These are phyloP conservation scores for Phenganax stokvisi DNA, from an alignment of 92 coral and sea anemone genomes.

Conservation along the genomic window DNA sequence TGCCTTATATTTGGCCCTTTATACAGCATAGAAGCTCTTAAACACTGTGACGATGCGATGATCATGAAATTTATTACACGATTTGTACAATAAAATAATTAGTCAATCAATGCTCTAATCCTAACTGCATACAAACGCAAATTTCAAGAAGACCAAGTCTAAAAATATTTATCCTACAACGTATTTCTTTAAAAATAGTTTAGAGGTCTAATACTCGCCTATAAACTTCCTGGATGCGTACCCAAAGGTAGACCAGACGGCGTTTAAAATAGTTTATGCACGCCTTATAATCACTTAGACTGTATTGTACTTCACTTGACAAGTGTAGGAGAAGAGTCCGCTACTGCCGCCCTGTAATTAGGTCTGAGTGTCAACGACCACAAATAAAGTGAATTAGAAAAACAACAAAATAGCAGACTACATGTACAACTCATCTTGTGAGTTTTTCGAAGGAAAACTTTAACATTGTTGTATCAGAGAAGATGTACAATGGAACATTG, in stretches of 20 bases:
- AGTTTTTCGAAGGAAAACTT: no score
- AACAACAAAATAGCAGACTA: not conserved
- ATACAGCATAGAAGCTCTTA: no score
- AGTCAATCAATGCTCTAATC: no score
- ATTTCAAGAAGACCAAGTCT: not conserved
- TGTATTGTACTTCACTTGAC: not conserved
- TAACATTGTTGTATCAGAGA: no score
- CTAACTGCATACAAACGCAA: no score
- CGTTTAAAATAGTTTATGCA: slow-evolving; percentile 5
- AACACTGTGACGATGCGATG: no score
- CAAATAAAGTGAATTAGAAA: not conserved
- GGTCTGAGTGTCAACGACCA: not conserved
- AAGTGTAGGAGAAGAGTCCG: slow-evolving; percentile 2
- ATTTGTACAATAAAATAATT: no score
- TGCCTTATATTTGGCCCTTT: no score
- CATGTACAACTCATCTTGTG: no score
- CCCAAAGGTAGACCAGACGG: not conserved
- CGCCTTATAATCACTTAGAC: slow-evolving; percentile 8
- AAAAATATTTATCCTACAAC: not conserved
- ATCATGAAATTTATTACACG: no score
- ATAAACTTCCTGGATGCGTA: not conserved
- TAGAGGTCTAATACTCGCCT: not conserved
- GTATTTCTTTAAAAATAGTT: not conserved
- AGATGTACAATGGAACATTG: no score
- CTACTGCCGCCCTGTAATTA: slow-evolving; percentile 10